Evolutionary conservation across 2,797 vertebrate species (phyloP).

Genomic region (Peromyscus aztecus): DNA sequence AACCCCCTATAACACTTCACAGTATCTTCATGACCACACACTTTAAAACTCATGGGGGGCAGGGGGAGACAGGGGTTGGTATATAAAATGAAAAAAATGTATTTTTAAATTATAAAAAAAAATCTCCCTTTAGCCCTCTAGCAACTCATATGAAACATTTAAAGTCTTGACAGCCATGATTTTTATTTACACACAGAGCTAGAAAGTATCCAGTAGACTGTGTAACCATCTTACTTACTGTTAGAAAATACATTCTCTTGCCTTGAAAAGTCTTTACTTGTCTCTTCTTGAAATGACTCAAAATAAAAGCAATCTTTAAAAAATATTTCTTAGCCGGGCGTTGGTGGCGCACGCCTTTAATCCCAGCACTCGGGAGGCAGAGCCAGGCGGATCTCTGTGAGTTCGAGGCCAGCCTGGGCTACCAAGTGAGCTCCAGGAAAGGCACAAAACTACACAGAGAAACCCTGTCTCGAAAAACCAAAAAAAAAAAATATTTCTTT

Average conservation of each 20-base stretch:
- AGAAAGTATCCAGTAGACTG: background rate
- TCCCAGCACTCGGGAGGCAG: no score
- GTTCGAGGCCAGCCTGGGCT: no score
- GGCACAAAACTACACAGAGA: no score
- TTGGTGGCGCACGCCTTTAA: no score
- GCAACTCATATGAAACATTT: background rate
- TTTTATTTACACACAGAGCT: background rate
- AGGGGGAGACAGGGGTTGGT: no score
- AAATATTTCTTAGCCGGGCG: background rate
- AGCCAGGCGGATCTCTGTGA: no score
- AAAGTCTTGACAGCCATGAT: background rate
- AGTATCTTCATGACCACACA: background rate
- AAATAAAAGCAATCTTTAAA: background rate
- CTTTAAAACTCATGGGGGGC: background rate
- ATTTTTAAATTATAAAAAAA: no score
- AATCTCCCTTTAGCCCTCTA: background rate
- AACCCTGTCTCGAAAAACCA: no score
- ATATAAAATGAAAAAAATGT: no score
- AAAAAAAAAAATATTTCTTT: background rate
- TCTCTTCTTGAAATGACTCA: constrained; percentile 24
- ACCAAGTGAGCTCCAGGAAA: no score
- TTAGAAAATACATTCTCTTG: background rate
- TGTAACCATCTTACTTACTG: background rate
- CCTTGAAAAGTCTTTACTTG: background rate
- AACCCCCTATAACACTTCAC: background rate